Base-by-base conservation (phyloP, 2,888 invertebrate species). In the Eupeodes latifasciatus region DNA sequence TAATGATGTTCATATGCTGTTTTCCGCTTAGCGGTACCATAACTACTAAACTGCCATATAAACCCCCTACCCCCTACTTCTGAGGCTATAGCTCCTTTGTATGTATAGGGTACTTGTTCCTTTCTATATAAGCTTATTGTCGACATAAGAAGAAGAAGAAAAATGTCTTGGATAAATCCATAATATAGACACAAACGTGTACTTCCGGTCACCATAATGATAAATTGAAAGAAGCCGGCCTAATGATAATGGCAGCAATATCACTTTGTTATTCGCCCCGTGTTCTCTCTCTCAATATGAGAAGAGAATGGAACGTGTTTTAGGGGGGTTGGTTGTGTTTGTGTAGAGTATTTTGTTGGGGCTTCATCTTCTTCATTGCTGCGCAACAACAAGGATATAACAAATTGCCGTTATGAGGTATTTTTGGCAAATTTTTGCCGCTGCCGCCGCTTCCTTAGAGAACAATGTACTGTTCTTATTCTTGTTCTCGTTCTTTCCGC, bases 161-260 rank as follows among this genome's bases (percentile, higher is more conserved):
- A 57, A 27, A 57, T 4, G 34, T 7, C 44, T 55, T 47, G 4
- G 53, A 47, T 75, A 72, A 66, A 77, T 84, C 66, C 61, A 77
- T 84, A 87, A 80, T 84, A 51, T 72, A 80, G 34, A 53, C 78
- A 19, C 85, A 81, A 77, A 62, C 69, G 49, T 71, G 78, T 71
- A 71, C 82, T 75, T 82, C 66, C 75, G 64, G 47, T 59, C 59
- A 77, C 79, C 77, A 72, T 84, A 79, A 77, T 84, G 87, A 87
- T 87, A 84, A 80, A 87, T 87, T 80, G 72, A 80, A 84, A 74
- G 80, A 74, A 79, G 76, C 66, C 74, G 76, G 77, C 80, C 87
- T 87, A 84, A 87, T 77, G 87, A 84, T 87, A 87, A 87, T 87
- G 80, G 80, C 80, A 34, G 84, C 76, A 87, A 87, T 87, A 84